phyloP scores from a whole-genome alignment of 1,140 invertebrate species.

The Leguminivora glycinivorella region DNA sequence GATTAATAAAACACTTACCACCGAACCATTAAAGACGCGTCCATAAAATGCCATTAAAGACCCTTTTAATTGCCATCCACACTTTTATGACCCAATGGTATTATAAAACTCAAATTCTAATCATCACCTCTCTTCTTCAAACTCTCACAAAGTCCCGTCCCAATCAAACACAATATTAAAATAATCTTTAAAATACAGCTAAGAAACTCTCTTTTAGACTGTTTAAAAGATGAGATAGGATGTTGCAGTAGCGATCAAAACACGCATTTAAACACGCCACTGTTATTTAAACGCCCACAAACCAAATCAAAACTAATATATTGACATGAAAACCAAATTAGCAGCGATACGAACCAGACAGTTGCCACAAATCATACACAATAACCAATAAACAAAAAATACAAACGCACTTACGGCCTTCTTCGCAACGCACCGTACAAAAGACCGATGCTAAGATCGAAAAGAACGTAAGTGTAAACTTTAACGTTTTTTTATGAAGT shows the following conservation, averaged over 20 bases:
- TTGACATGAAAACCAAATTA: constrained; percentile 27
- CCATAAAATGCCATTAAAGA: constrained; percentile 16
- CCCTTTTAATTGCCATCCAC: not conserved
- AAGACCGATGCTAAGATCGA: not conserved
- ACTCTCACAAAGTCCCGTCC: not conserved
- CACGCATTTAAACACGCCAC: constrained; percentile 6
- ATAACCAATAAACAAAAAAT: constrained; percentile 7
- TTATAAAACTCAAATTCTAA: constrained; percentile 23
- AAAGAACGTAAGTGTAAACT: not conserved
- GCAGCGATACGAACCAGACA: not conserved
- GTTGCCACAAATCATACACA: constrained; percentile 26
- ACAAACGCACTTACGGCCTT: not conserved
- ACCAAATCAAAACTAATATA: constrained; percentile 27
- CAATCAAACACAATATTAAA: not conserved
- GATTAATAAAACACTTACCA: not conserved
- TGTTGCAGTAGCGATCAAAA: not conserved
- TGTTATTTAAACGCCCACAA: constrained; percentile 23
- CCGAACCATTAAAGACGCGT: not conserved
- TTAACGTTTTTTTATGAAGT: constrained; percentile 10
- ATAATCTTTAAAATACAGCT: not conserved
- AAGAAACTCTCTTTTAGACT: not conserved
- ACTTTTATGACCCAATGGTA: constrained; percentile 14
- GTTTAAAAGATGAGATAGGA: not conserved
- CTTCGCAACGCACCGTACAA: not conserved
- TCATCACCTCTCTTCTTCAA: constrained; percentile 9